Percentiles rank a stretch among this genome's conserved stretches.
Conservation (phyloP, 2,888 invertebrate genomes). For the Lycophotia porphyrea region DNA sequence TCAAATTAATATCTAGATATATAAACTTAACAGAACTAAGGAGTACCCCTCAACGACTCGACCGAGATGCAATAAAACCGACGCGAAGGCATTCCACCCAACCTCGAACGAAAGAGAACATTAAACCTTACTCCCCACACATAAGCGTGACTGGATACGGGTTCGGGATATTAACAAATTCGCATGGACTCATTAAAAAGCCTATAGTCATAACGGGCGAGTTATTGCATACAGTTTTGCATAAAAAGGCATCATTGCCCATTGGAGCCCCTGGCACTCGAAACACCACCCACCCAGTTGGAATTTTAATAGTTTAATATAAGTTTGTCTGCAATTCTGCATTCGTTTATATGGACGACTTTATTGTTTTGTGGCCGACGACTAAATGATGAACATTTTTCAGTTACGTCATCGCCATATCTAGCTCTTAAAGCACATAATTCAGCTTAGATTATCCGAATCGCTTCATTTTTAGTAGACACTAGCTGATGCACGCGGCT, state of each 20-base stretch:
- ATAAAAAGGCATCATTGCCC: slow-evolving; percentile 80
- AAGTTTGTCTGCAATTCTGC: slow-evolving; percentile 68
- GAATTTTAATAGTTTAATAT: slow-evolving; percentile 85
- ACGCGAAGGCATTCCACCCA: slow-evolving; percentile 55
- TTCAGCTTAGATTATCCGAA: background rate
- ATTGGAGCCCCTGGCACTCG: slow-evolving; percentile 42
- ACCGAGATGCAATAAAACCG: slow-evolving; percentile 66
- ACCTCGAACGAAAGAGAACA: slow-evolving; percentile 40
- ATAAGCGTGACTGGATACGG: slow-evolving; percentile 41
- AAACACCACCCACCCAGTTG: slow-evolving; percentile 54
- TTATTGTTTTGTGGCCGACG: slow-evolving; percentile 67
- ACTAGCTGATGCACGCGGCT: too few species aligned
- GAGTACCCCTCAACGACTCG: slow-evolving; percentile 51
- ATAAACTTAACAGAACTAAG: slow-evolving; percentile 58
- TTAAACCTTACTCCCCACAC: slow-evolving; percentile 52
- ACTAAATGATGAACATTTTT: slow-evolving; percentile 13
- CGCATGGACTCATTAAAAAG: slow-evolving; percentile 78
- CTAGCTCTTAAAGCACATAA: slow-evolving; percentile 3
- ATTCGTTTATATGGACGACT: slow-evolving; percentile 65
- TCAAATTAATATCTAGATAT: slow-evolving; percentile 60
- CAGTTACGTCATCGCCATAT: slow-evolving; percentile 28
- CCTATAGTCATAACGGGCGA: slow-evolving; percentile 74
- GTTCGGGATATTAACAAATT: slow-evolving; percentile 65
- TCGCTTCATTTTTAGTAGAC: slow-evolving; percentile 10
- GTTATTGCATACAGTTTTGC: slow-evolving; percentile 85